Conservation (phyloP, 2,113 vertebrate genomes). For the Microtus richardsoni region DNA sequence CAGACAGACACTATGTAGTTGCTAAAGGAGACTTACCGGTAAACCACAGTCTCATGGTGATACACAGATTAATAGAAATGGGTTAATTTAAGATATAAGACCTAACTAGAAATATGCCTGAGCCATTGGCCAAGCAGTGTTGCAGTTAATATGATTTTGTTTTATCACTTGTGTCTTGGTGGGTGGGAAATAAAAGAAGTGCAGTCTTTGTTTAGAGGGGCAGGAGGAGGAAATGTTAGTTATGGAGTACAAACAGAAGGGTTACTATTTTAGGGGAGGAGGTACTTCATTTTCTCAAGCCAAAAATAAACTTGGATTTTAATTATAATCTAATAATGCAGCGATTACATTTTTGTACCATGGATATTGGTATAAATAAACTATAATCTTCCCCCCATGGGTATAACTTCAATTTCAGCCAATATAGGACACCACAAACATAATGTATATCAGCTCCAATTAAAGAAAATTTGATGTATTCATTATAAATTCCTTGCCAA, state of each 20-base stretch:
- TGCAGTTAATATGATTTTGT: too few relatives aligned
- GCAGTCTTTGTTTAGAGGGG: too few relatives aligned
- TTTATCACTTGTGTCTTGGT: too few relatives aligned
- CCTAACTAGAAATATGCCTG: too few relatives aligned
- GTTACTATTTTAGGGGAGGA: not conserved
- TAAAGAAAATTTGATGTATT: not conserved
- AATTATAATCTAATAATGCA: conserved; percentile 33
- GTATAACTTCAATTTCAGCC: conserved; percentile 10
- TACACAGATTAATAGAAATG: too few relatives aligned
- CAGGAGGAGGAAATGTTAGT: too few relatives aligned
- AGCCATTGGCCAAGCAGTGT: too few relatives aligned
- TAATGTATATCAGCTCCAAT: not conserved
- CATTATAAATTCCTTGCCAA: conserved; percentile 38
- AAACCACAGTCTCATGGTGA: too few relatives aligned
- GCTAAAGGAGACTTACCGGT: too few relatives aligned
- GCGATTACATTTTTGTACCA: conserved; percentile 30
- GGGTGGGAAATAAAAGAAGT: too few relatives aligned
- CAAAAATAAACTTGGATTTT: conserved; percentile 3
- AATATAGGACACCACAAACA: not conserved
- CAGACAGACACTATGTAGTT: too few relatives aligned
- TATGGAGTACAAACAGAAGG: not conserved
- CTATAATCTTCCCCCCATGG: not conserved
- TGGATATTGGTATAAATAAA: not conserved
- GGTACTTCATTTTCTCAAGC: not conserved
- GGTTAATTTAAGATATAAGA: too few relatives aligned